Evolutionary conservation across 1,140 invertebrate genomes (phyloP).

Genomic region (Scaptodrosophila lebanonensis): DNA sequence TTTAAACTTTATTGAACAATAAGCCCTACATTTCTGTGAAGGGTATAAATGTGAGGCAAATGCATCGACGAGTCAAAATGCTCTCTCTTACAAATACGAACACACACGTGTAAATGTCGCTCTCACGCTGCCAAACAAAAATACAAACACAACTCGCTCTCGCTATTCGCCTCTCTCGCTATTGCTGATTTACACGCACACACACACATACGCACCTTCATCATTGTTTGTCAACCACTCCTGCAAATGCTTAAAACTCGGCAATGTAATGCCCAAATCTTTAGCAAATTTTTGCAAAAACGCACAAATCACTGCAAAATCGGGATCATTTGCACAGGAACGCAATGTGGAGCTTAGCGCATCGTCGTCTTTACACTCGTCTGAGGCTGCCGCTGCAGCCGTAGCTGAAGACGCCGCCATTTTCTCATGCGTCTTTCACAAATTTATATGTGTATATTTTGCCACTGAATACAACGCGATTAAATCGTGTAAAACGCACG

Average conservation of each 20-base stretch:
- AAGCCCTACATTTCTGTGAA: too few relatives aligned
- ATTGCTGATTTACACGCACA: background rate
- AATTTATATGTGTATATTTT: slow-evolving; percentile 33
- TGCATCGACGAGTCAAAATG: too few relatives aligned
- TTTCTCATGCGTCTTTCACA: slow-evolving; percentile 67
- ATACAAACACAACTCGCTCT: slow-evolving; percentile 27
- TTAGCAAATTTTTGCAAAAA: slow-evolving; percentile 93
- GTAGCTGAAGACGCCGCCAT: slow-evolving; percentile 64
- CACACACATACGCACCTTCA: slow-evolving; percentile 82
- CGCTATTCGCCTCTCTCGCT: too few relatives aligned
- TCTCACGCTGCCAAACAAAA: slow-evolving; percentile 51
- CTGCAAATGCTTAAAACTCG: slow-evolving; percentile 89
- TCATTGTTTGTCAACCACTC: slow-evolving; percentile 91
- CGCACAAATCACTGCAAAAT: slow-evolving; percentile 96
- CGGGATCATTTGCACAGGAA: slow-evolving; percentile 94
- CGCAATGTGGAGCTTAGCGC: slow-evolving; percentile 54
- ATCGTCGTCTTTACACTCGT: slow-evolving; percentile 68
- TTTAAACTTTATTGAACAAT: slow-evolving; percentile 73
- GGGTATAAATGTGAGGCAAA: too few relatives aligned
- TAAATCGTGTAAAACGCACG: slow-evolving; percentile 27
- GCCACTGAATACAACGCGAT: slow-evolving; percentile 28
- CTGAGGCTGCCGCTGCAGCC: slow-evolving; percentile 37
- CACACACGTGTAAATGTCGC: too few relatives aligned
- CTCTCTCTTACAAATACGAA: background rate
- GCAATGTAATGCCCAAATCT: slow-evolving; percentile 85